Evolutionary conservation across 2,113 vertebrate genomes (phyloP).

Genomic region (Alethe diademata): DNA sequence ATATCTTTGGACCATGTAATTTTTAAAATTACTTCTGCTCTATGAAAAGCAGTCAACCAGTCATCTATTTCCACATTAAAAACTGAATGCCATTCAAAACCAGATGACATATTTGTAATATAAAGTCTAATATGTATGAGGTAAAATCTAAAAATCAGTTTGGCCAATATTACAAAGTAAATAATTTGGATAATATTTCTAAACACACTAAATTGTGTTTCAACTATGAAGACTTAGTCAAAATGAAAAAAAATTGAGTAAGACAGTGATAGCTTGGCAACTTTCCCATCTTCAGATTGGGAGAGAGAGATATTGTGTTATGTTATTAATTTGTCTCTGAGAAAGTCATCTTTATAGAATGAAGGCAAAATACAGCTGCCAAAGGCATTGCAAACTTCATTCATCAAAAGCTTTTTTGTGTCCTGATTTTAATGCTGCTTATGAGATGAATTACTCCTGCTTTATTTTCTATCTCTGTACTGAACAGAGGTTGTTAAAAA

Average conservation of each 20-base stretch:
- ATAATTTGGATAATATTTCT: not conserved
- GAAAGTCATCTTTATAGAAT: not conserved
- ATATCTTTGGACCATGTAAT: not conserved
- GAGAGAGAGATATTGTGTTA: not conserved
- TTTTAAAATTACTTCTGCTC: fast-evolving
- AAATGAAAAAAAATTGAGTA: not conserved
- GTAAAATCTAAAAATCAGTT: not conserved
- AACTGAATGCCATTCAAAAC: not conserved
- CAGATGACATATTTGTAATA: not conserved
- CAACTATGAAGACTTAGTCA: not conserved
- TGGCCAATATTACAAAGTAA: not conserved
- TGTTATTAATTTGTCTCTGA: not conserved
- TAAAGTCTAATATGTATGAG: not conserved
- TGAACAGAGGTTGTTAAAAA: not conserved
- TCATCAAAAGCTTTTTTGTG: not conserved
- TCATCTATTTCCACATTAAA: not conserved
- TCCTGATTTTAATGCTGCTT: not conserved
- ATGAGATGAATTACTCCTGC: not conserved
- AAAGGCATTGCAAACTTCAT: not conserved
- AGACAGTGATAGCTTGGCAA: not conserved
- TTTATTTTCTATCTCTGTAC: not conserved
- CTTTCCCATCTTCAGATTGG: not conserved
- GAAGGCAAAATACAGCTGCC: not conserved
- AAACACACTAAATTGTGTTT: not conserved
- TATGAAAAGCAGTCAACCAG: not conserved